Base-by-base conservation (phyloP, 2,113 vertebrate genomes). In the Hirundichthys speculiger region DNA sequence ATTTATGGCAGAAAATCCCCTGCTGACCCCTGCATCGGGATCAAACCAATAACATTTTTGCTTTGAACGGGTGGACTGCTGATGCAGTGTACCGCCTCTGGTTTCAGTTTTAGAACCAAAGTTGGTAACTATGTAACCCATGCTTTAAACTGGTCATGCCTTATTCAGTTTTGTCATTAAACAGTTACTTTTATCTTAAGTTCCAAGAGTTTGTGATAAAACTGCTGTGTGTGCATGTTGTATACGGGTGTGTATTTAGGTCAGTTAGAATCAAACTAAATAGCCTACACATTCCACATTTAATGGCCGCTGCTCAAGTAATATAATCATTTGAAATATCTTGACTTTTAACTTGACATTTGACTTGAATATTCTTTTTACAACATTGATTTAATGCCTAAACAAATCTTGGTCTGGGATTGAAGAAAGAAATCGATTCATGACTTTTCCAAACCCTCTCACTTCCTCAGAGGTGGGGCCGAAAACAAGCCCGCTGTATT, bases 361-460 rank as follows among this genome's bases (percentile, higher is more conserved):
- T 30, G 27, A 66, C 14, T 53, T 53, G 25, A 45, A 51, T 54
- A 64, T 84, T 75, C 66, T 39, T 25, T 77, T 79, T 39, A 64
- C 64, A 64, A 27, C 64, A 54, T 34, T 78, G 64, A 66, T 62
- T 79, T 73, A 13, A 80, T 68, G 48, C 39, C 38, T 69, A 45
- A 14, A 49, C 71, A 75, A 64, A 77, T 79, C 30, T 59, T 39
- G 34, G 60, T 60, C 61, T 49, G 30, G 9, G 52, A 41, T 41
- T 41, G 40, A 76, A 86, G 78, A 89, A 87, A 86, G 69, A 74
- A 65, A 75, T 53, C 14, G 75, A 88, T 88, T 88, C 82, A 88
- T 76, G 54, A 51, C 66, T 77, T 82, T 70, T 58, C 57, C 67
- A 50, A 74, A n/a, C 19, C 15, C 41, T 49, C 59, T 68, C 39